These are phyloP conservation scores for Drosophila paracracens DNA, from an alignment of 2,888 invertebrate species.

Conservation along the genomic window DNA sequence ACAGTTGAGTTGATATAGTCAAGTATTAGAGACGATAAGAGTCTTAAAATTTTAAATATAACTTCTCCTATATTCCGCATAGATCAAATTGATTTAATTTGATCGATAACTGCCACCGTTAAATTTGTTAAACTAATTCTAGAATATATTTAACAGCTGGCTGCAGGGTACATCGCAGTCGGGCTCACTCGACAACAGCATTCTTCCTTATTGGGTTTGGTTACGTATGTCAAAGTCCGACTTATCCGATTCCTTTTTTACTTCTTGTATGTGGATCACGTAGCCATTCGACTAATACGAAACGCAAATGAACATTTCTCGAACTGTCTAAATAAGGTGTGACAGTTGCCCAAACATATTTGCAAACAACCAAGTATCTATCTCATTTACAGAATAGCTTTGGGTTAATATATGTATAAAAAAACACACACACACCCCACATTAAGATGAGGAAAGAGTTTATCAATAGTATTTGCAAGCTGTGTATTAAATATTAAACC, in stretches of 20 bases:
- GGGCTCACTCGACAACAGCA: not conserved
- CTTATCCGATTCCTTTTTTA: constrained; percentile 6
- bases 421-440: not conserved
- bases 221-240: constrained; percentile 1
- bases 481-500: constrained; percentile 1
- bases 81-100: not conserved
- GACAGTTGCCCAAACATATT: constrained; percentile 5
- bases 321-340: constrained; percentile 19
- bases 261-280: constrained; percentile 66
- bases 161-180: not conserved
- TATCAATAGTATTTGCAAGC: constrained; percentile 1
- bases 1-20: not conserved
- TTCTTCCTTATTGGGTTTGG: not conserved
- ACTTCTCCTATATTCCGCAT: no score
- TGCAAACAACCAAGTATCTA: not conserved
- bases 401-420: not conserved
- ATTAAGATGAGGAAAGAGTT: not conserved
- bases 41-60: not conserved
- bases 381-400: not conserved
- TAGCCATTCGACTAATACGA: constrained; percentile 65
- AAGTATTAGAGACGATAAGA: not conserved
- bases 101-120: not conserved
- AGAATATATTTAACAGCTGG: not conserved
- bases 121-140: not conserved
- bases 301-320: constrained; percentile 67